phyloP scores from a whole-genome alignment of 2,797 vertebrate genomes.

The Acipenser oxyrinchus region DNA sequence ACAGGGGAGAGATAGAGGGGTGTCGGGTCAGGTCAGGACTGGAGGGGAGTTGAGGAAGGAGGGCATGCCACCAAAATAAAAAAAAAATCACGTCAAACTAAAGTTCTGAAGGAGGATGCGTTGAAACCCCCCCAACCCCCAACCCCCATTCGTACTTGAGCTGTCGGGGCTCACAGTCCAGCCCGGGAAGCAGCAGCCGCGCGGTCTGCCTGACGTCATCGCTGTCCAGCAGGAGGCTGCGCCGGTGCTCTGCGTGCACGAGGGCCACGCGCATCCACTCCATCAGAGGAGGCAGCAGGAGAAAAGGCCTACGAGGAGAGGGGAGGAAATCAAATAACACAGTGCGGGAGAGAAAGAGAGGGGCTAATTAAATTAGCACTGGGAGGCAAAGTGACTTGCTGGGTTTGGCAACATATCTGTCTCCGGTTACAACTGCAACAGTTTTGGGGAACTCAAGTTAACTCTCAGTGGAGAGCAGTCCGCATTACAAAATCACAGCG shows the following conservation, averaged over 20 bases:
- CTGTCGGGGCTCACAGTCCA: constrained; percentile 93
- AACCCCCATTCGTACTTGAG: constrained; percentile 69
- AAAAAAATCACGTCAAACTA: too few relatives aligned
- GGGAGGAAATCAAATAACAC: not conserved
- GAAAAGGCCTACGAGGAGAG: constrained; percentile 70
- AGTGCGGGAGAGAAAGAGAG: not conserved
- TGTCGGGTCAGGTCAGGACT: not conserved
- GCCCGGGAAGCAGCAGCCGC: constrained; percentile 80
- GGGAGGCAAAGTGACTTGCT: too few relatives aligned
- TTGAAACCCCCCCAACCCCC: too few relatives aligned
- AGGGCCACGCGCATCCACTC: constrained; percentile 97
- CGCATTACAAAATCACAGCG: too few relatives aligned
- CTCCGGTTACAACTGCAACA: too few relatives aligned
- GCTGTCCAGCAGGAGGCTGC: constrained; percentile 86
- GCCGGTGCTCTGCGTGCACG: constrained; percentile 89
- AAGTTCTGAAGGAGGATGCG: too few relatives aligned
- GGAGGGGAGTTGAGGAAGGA: too few relatives aligned
- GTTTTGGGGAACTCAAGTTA: too few relatives aligned
- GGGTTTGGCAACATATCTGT: too few relatives aligned
- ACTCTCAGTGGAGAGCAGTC: too few relatives aligned
- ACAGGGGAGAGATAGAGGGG: not conserved
- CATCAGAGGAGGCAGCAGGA: constrained; percentile 90
- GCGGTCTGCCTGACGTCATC: constrained; percentile 91
- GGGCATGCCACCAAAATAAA: too few relatives aligned
- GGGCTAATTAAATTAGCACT: too few relatives aligned